Base-by-base conservation (phyloP, 2,888 invertebrate genomes). In the Stegana nigrithorax region DNA sequence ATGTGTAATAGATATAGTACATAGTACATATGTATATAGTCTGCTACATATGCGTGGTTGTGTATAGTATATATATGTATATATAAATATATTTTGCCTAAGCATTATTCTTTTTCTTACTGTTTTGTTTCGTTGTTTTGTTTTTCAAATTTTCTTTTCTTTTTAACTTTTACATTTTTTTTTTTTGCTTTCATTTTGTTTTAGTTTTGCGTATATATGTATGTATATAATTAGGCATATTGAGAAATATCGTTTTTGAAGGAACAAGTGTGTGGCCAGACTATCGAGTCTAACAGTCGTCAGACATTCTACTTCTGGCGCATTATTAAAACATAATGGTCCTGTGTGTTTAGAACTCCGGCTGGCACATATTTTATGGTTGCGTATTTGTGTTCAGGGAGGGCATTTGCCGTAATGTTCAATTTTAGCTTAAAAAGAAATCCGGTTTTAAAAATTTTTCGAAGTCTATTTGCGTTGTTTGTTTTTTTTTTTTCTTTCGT, bases 301-400 rank as follows among this genome's bases (percentile, higher is more conserved):
- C 57, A 57, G 53, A 51, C 27, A 51, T 51, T 29, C 29, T n/a
- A n/a, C n/a, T n/a, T n/a, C n/a, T n/a, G n/a, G n/a, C n/a, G 68
- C 81, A 81, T 81, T 82, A 82, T 73, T 81, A 81, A 81, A 81
- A 81, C 83, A 82, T 82, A 81, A 82, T 81, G 76, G 73, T 12
- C 14, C 19, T 42, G 47, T 50, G 25, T 26, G 14, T 14, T 39
- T 39, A 39, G n/a, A n/a, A n/a, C n/a, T n/a, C n/a, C n/a, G n/a
- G n/a, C n/a, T n/a, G n/a, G n/a, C n/a, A n/a, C n/a, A n/a, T n/a
- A n/a, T n/a, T n/a, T n/a, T n/a, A n/a, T n/a, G n/a, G n/a, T n/a
- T n/a, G n/a, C n/a, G n/a, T n/a, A n/a, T n/a, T n/a, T n/a, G n/a
- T n/a, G n/a, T n/a, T n/a, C n/a, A n/a, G n/a, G n/a, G n/a, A n/a